Evolutionary conservation across 2,113 vertebrate species (phyloP), one percentile per base, ranked within the genome.

Genomic region (Sinosuthora webbiana): DNA sequence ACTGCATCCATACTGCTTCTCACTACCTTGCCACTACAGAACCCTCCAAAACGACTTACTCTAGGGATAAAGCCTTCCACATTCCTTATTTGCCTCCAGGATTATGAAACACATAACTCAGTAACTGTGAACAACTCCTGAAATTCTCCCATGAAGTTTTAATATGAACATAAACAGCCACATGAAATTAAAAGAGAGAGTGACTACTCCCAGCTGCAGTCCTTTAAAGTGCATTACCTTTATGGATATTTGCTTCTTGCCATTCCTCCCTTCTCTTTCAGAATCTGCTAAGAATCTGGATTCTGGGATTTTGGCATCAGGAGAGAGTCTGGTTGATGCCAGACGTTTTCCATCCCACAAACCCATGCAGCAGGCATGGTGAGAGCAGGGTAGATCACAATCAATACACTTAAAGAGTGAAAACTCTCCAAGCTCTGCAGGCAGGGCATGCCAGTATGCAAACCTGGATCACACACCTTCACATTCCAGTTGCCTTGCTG

Each of bases 361-460:
- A 52, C 8, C 49, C 28, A 37, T 15, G 19, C 1, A 1, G 21
- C 39, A 23, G 39, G 22, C 27, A 21, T 31, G 33, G 56, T 22
- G 28, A 47, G 30, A 57, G 27, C 8, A 21, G 71, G 21, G 59
- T 13, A 35, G 41, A 55, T 42, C 30, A 52, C 12, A 19, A 75
- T 8, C 0, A 0, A 45, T 7, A 7, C 13, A 42, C 12, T 64
- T 49, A 15, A 67, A 65, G 52, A 78, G 35, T 67, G 25, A 74
- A 70, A 70, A 67, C 15, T 33, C 24, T 35, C 35, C 33, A 87
- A 41, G 12, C 13, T 65, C 16, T 17, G 8, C 77, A 76, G 82
- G 44, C 8, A 10, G 1, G 15, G 10, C 45, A 67, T 15, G 20
- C 15, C 23, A 30, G n/a, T 0, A 0, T 81, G 53, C 44, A 78